Evolutionary conservation across 1,140 invertebrate species (phyloP), one percentile per base, ranked within the genome.

Genomic region (Diploscapter pachys): DNA sequence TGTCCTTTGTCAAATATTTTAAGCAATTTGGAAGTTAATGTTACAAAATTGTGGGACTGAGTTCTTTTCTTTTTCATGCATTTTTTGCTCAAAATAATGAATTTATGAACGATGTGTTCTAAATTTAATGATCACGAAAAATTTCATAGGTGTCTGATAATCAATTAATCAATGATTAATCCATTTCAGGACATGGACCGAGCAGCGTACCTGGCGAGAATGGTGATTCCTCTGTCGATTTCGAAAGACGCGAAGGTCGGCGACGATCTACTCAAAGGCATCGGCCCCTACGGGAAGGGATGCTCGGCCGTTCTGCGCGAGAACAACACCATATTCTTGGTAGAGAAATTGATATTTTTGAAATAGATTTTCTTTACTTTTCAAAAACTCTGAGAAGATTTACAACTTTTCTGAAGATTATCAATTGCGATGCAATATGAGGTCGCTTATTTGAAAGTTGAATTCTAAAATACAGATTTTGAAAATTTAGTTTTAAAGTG

Each of bases 171-270:
- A 65, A 13, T 67, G 54, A 51, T 64, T 55, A 52, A 63, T 31
- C 51, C 52, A 49, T 55, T 78, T 11, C 55, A 79, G 77, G 57
- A 65, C 13, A 5, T n/a, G 3, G 50, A 13, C 48, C 63, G 62
- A 31, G 13, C 68, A 4, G 69, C 78, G 4, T 73, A 78, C 57
- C 64, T 78, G 3, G 57, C 55, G 13, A 13, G 78, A 4, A 53
- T 79, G 31, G 50, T 79, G 5, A 68, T 79, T 11, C 78, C 78
- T 6, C 65, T 79, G 1, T 9, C 65, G 5, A 55, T 79, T 11
- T 62, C 78, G 9, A 11, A 55, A 4, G 61, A 50, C 4, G 76
- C 70, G 1, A 66, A 52, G n/a, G 57, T 53, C 4, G 70, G 70
- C 2, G 70, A 76, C 8, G 52, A 76, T 49, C 56, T 76, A 3